Evolutionary conservation across 37 sponge, comb jelly and placozoan genomes (phyloP), one percentile per base, ranked within the genome.

Genomic region (Amphimedon queenslandica): DNA sequence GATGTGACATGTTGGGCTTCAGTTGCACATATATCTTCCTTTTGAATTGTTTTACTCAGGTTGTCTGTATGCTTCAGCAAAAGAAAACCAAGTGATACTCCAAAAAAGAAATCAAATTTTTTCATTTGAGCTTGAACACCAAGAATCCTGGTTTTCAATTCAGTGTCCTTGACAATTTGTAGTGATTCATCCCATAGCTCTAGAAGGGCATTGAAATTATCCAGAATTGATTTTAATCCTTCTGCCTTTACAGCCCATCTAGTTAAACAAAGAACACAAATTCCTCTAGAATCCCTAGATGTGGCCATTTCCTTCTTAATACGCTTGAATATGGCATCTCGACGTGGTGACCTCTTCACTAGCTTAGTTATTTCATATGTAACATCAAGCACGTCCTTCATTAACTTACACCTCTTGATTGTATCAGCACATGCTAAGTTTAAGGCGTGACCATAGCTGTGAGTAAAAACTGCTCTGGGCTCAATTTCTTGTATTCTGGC

Each of bases 241-340:
- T 74, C 67, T 37, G 81, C 87, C 20, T n/a, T 47, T 36, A 85
- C 77, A 18, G 77, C 76, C 84, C 84, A 83, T 23, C 84, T 42
- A 31, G 77, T 83, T 20, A 77, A 77, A 64, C 71, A 77, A 42
- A 83, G 63, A 37, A 76, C 58, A 57, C 70, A 43, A 34, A 77
- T 64, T 27, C 79, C 74, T 42, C 6, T 34, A 28, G 42, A 35
- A 24, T 39, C 57, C 18, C 37, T 13, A 38, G 39, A 20, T n/a
- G n/a, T n/a, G n/a, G n/a, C n/a, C 20, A 34, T 30, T 6, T 81
- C 69, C 20, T 28, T 57, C 24, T 84, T 64, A 0, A 84, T 13
- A 43, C 67, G 0, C 41, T 77, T 6, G 8, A 82, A 74, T 29
- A 58, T 31, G 29, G 39, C 72, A 42, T 83, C 77, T 40, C 75